Conservation (phyloP, 1,140 invertebrate species). For the Saxidomus purpurata region DNA sequence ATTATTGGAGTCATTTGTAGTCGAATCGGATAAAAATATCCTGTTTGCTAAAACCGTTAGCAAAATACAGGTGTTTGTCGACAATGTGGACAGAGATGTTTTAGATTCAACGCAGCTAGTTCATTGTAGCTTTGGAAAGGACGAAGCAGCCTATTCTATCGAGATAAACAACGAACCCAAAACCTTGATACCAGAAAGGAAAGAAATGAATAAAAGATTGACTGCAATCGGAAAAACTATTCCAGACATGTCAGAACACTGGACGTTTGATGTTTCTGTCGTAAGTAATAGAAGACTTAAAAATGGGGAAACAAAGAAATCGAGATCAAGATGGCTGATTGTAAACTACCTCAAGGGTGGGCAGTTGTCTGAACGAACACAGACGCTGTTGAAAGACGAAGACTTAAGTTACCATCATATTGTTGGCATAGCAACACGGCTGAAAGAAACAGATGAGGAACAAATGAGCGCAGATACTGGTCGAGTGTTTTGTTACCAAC, state of each 20-base stretch:
- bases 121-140: background rate
- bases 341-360: constrained; percentile 47
- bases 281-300: background rate
- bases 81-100: constrained; percentile 1
- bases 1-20: constrained; percentile 70
- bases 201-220: background rate
- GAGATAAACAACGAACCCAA: background rate
- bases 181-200: background rate
- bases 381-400: constrained; percentile 42
- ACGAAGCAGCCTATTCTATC: background rate
- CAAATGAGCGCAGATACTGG: background rate
- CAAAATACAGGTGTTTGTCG: constrained; percentile 2
- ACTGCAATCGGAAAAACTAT: background rate
- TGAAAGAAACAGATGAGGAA: background rate
- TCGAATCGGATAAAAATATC: constrained; percentile 61
- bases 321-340: constrained; percentile 32
- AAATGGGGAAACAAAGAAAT: background rate
- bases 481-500: constrained; percentile 81
- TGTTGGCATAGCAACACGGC: constrained; percentile 72
- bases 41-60: constrained; percentile 73
- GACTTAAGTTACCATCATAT: constrained; percentile 66
- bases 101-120: background rate
- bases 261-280: background rate
- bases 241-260: background rate
- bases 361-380: background rate